phyloP scores from a whole-genome alignment of 2,113 vertebrate genomes.

The Pseudorasbora parva region DNA sequence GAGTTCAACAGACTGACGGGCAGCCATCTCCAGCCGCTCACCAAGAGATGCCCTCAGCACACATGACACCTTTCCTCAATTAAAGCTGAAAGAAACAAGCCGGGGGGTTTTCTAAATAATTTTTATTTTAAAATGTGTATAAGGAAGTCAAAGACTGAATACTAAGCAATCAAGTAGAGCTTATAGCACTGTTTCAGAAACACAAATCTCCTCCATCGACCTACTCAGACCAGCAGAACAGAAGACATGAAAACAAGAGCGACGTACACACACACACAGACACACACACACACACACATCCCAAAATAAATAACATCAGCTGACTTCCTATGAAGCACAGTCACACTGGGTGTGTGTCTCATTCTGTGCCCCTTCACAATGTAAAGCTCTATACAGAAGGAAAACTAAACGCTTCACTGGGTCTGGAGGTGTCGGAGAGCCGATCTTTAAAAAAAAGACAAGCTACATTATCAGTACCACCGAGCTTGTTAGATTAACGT shows the following conservation, averaged over 20 bases:
- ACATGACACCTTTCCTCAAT: neutral
- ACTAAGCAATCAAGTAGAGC: constrained; percentile 51
- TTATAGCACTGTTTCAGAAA: constrained; percentile 46
- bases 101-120: constrained; percentile 53
- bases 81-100: constrained; percentile 51
- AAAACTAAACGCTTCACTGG: constrained; percentile 49
- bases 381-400: constrained; percentile 69
- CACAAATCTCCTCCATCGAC: constrained; percentile 30
- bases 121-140: constrained; percentile 77
- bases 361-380: constrained; percentile 68
- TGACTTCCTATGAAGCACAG: constrained; percentile 58
- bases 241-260: constrained; percentile 40
- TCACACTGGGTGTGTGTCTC: neutral
- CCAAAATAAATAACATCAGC: constrained; percentile 73
- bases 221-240: constrained; percentile 36
- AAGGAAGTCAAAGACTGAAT: constrained; percentile 67
- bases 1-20: constrained; percentile 81
- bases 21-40: constrained; percentile 78
- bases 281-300: constrained; percentile 36
- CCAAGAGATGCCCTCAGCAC: constrained; percentile 59
- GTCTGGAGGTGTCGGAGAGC: constrained; percentile 62
- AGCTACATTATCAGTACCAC: constrained; percentile 53
- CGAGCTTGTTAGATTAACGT: constrained; percentile 51
- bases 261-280: constrained; percentile 33
- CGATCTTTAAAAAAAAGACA: constrained; percentile 58